phyloP scores from a whole-genome alignment of 1,140 invertebrate genomes.

The Meloidogyne chitwoodi region DNA sequence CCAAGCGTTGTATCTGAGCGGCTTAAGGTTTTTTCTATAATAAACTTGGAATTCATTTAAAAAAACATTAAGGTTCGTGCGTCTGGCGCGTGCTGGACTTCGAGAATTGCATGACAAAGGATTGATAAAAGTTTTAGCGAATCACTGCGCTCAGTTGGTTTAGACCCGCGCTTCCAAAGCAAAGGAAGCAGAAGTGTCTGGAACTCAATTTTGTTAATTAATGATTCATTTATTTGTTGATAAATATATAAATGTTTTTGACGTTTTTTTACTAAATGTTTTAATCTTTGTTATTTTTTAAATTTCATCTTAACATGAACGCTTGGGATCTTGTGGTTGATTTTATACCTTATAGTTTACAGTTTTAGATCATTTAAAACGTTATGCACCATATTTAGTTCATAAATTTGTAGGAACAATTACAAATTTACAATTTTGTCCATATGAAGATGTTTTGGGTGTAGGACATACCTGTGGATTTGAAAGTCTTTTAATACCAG shows the following conservation, averaged over 20 bases:
- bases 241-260: background rate
- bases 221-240: background rate
- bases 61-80: constrained; percentile 77
- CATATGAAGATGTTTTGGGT: constrained; percentile 95
- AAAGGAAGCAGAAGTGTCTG: constrained; percentile 63
- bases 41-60: no score
- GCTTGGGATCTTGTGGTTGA: no score
- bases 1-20: constrained; percentile 97
- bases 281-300: no score
- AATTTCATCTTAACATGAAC: no score
- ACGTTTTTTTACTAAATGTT: no score
- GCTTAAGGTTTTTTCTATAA: constrained; percentile 70
- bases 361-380: no score
- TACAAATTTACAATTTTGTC: constrained; percentile 80
- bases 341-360: no score
- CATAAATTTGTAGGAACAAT: constrained; percentile 71
- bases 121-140: constrained; percentile 82
- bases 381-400: constrained; percentile 72
- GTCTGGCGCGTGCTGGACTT: constrained; percentile 90
- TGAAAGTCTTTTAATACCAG: constrained; percentile 83
- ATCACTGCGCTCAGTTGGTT: constrained; percentile 93
- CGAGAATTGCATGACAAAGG: constrained; percentile 87
- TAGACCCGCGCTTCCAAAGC: constrained; percentile 94
- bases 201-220: background rate
- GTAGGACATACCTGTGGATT: constrained; percentile 78